phyloP scores from a whole-genome alignment of 2,888 invertebrate genomes.

The Limnephilus auricula region DNA sequence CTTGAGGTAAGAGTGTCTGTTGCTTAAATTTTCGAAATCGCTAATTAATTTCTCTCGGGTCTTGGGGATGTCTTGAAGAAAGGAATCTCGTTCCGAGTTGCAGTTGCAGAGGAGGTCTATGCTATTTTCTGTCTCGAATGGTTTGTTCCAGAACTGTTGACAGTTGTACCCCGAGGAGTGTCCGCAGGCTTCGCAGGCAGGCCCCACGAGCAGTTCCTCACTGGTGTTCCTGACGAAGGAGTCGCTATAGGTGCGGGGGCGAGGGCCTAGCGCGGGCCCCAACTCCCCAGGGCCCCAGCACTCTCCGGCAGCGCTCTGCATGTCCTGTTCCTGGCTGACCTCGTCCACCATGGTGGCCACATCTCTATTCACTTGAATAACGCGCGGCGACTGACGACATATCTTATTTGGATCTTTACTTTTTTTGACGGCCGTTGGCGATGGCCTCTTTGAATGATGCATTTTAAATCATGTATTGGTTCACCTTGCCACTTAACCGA shows the following conservation, averaged over 20 bases:
- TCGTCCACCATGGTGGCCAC: constrained; percentile 76
- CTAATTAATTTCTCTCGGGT: constrained; percentile 52
- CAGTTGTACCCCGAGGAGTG: constrained; percentile 70
- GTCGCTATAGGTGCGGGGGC: constrained; percentile 76
- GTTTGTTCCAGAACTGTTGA: constrained; percentile 69
- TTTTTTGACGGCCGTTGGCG: constrained; percentile 75
- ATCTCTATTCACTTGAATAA: constrained; percentile 76
- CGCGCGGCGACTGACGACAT: constrained; percentile 74
- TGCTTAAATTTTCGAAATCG: constrained; percentile 60
- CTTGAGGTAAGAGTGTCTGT: constrained; percentile 60
- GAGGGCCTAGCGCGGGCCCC: constrained; percentile 70
- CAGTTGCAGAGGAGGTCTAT: constrained; percentile 76
- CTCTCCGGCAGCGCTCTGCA: constrained; percentile 40
- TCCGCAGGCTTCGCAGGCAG: constrained; percentile 76
- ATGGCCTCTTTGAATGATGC: constrained; percentile 73
- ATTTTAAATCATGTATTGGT: constrained; percentile 22
- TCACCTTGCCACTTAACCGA: not conserved
- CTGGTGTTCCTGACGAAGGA: constrained; percentile 77
- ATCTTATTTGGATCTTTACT: constrained; percentile 74
- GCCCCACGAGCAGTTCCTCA: constrained; percentile 76
- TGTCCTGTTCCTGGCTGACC: constrained; percentile 53
- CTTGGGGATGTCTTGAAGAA: constrained; percentile 52
- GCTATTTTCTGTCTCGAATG: constrained; percentile 72
- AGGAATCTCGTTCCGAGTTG: constrained; percentile 71
- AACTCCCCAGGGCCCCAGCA: constrained; percentile 59